Evolutionary conservation across 2,113 vertebrate species (phyloP).

Genomic region (Phylloscopus trochiloides): DNA sequence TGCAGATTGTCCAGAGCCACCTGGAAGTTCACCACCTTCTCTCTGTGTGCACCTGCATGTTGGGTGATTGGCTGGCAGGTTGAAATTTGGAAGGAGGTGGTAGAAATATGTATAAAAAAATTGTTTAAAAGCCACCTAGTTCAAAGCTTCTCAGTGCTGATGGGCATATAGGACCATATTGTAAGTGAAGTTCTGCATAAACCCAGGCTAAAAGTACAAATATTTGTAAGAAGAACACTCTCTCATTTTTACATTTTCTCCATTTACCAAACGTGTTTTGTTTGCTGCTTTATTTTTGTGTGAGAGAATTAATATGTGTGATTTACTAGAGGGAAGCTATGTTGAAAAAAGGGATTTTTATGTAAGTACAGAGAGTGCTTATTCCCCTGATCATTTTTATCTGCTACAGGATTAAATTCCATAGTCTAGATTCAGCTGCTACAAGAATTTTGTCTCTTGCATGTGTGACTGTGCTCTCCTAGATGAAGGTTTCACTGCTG

Average conservation of each 20-base stretch:
- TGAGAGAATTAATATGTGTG: not conserved
- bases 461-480: not conserved
- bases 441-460: not conserved
- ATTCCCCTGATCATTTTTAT: slow-evolving; percentile 9
- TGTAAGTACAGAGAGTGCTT: slow-evolving; percentile 1
- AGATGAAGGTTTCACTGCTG: not conserved
- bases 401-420: slow-evolving; percentile 2
- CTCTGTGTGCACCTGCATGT: not conserved
- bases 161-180: not conserved
- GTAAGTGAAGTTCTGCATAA: not conserved
- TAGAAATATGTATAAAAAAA: not conserved
- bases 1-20: not conserved
- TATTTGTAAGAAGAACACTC: not conserved
- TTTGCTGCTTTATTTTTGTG: not conserved
- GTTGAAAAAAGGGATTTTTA: slow-evolving; percentile 17
- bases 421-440: not conserved
- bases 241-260: not conserved
- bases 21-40: not conserved
- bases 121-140: not conserved
- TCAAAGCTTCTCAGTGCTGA: not conserved
- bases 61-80: not conserved
- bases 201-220: not conserved
- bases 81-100: not conserved
- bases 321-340: not conserved
- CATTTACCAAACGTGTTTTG: not conserved